phyloP scores from a whole-genome alignment of 2,113 vertebrate genomes.

The Thinocorus orbignyianus region DNA sequence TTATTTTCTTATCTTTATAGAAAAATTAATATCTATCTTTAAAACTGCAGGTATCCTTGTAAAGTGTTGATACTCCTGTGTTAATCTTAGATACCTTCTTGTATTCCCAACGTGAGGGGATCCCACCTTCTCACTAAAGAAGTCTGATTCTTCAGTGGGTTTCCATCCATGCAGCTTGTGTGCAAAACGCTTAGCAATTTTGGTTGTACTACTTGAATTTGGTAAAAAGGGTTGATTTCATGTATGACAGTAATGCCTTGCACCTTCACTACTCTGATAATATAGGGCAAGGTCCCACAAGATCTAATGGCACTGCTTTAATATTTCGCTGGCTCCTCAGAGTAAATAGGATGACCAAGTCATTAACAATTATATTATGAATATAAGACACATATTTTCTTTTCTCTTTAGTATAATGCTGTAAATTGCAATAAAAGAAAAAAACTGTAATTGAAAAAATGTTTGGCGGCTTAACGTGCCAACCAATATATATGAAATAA shows the following conservation, averaged over 20 bases:
- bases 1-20: not conserved
- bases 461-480: not conserved
- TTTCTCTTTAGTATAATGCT: not conserved
- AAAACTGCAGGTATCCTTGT: not conserved
- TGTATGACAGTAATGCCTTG: not conserved
- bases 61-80: not conserved
- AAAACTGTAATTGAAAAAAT: not conserved
- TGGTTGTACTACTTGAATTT: not conserved
- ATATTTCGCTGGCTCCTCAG: not conserved
- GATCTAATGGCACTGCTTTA: not conserved
- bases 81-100: not conserved
- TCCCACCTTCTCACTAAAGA: not conserved
- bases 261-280: not conserved
- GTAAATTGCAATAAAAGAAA: not conserved
- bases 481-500: not conserved
- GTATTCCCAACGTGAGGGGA: not conserved
- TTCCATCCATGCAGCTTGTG: not conserved
- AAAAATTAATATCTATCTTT: not conserved
- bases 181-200: not conserved
- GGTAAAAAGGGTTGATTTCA: not conserved
- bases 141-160: not conserved
- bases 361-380: not conserved
- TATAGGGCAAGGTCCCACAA: not conserved
- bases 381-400: not conserved
- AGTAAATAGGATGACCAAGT: not conserved